Base-by-base conservation (phyloP, 2,888 invertebrate genomes). In the Drosophila paucipuncta region DNA sequence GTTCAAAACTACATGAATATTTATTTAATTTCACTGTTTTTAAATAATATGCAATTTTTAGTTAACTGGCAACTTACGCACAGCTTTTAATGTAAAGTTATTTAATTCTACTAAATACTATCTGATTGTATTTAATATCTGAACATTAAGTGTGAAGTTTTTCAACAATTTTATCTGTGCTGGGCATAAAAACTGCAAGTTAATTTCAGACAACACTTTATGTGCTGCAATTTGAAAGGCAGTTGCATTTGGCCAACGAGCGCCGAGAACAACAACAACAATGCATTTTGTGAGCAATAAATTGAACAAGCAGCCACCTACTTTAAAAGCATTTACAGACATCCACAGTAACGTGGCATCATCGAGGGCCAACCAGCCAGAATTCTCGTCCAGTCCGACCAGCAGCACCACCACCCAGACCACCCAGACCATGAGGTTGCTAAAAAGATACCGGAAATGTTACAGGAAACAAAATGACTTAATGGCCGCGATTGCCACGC, bases 391-490 rank as follows among this genome's bases (percentile, higher is more conserved):
- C 54, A n/a, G 41, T 41, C 43, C 22, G 37, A n/a, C 33, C 55
- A 28, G 28, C 57, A 31, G 30, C 49, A 39, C 33, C 47, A 25
- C 33, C 60, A 25, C 47, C 55, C 67, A 55, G 68, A 52, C 80
- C 76, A 74, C 47, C 55, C 67, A 55, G 68, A 52, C 80, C 76
- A 74, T 63, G 76, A 70, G 66, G 65, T 73, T 62, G 81, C 87
- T 89, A 85, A 86, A 89, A 86, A 86, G 86, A 87, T 87, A 87
- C 87, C 87, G 87, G 87, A 87, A 87, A 89, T 87, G 87, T 87
- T 77, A 72, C 87, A 89, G 86, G 86, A 87, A 89, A 80, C 87
- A 82, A 87, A 89, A 87, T 87, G 89, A 87, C 87, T 87, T 87
- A 87, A 87, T 87, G 87, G 87, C 82, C 78, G 85, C 88, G 85